Conservation (phyloP, 2,113 vertebrate genomes). For the Antechinus stuartii region DNA sequence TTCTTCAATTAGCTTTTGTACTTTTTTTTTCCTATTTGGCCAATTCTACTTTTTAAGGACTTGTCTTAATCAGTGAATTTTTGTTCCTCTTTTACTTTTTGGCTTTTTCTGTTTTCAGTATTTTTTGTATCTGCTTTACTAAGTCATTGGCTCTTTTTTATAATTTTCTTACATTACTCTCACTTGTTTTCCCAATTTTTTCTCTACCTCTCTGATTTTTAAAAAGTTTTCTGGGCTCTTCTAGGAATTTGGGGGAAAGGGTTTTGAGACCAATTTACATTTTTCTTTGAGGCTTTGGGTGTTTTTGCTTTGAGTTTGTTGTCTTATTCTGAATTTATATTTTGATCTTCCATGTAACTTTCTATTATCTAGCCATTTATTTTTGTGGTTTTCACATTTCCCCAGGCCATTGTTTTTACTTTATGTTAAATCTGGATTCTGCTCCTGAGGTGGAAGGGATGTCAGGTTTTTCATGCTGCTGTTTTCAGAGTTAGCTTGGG, state of each 20-base stretch:
- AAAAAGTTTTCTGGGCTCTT: neutral
- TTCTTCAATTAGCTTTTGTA: neutral
- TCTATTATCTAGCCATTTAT: neutral
- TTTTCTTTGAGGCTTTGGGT: neutral
- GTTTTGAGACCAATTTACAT: neutral
- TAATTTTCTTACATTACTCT: neutral
- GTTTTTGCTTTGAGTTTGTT: neutral
- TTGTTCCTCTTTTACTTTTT: neutral
- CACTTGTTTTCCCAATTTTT: neutral
- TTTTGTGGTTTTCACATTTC: neutral
- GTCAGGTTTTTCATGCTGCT: neutral
- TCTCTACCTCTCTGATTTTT: neutral
- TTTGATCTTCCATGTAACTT: neutral
- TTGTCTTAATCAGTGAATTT: neutral
- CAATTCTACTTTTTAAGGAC: neutral
- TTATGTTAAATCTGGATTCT: neutral
- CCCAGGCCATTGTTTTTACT: neutral
- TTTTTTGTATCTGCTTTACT: neutral
- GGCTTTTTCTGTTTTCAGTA: neutral
- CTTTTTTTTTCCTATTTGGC: neutral
- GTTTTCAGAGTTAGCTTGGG: neutral
- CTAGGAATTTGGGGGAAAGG: neutral
- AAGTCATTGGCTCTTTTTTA: neutral
- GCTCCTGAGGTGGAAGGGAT: neutral
- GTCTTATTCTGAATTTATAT: neutral